A percentile compares a stretch with the other conserved stretches of the same genome.
phyloP scores from a whole-genome alignment of 2,113 vertebrate species.

The Rhineura floridana region DNA sequence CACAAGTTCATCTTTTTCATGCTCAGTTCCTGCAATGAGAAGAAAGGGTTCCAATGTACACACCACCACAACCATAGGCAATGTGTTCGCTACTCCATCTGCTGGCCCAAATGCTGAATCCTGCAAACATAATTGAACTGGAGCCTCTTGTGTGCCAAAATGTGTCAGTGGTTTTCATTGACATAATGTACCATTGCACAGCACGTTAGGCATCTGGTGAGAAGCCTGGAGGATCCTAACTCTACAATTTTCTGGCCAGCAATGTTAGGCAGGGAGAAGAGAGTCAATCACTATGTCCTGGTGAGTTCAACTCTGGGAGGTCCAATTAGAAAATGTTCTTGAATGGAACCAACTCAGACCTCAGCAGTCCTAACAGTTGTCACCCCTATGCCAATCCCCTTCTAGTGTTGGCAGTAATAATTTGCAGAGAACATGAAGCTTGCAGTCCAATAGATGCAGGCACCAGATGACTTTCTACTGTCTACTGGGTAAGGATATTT shows the following conservation, averaged over 20 bases:
- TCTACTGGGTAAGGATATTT: not conserved
- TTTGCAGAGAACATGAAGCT: not conserved
- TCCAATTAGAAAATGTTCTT: not conserved
- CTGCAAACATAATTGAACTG: constrained; percentile 19
- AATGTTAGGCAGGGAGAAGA: constrained; percentile 10
- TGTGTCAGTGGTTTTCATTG: constrained; percentile 31
- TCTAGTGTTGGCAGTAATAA: not conserved
- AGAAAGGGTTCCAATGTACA: not conserved
- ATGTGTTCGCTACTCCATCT: constrained; percentile 43
- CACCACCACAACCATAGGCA: not conserved
- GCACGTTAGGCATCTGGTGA: constrained; percentile 36
- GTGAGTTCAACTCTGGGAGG: constrained; percentile 11
- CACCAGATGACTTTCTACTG: not conserved
- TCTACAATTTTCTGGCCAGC: constrained; percentile 2
- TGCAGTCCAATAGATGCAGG: not conserved
- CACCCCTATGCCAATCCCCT: not conserved
- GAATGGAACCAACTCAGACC: not conserved
- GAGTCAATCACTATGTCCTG: not conserved
- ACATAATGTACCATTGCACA: not conserved
- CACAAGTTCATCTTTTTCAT: constrained; percentile 15
- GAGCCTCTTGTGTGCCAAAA: constrained; percentile 31
- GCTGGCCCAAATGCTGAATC: constrained; percentile 45
- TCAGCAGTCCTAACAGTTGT: constrained; percentile 7
- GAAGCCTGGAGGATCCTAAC: constrained; percentile 37
- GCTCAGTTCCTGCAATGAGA: not conserved